Evolutionary conservation across 2,888 invertebrate species (phyloP), one percentile per base, ranked within the genome.

Genomic region (Coleophora deauratella): DNA sequence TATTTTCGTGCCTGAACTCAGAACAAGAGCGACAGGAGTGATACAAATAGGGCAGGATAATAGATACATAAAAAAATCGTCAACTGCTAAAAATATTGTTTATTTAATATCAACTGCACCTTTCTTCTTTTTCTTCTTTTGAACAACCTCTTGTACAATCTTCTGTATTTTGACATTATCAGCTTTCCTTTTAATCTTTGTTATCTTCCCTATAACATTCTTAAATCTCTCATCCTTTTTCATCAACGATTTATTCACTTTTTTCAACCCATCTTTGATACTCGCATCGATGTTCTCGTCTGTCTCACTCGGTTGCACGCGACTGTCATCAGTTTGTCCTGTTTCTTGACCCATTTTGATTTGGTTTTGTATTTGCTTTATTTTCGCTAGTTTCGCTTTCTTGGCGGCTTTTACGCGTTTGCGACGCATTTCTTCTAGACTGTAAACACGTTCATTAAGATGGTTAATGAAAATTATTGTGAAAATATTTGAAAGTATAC

Each of bases 191-290:
- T 80, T 85, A 11, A 86, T 86, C 42, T 75, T 82, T 0, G 57
- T 67, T 1, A 86, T 69, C 50, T 85, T 86, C 1, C 81, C 84
- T 1, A 86, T 84, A 2, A 86, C 78, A 45, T 78, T 66, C 48
- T 82, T 85, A 33, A 86, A 86, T 27, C 86, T 57, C 1, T 76
- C 74, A 33, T 86, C 86, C 51, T 73, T 82, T 47, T 82, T 86
- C 85, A 86, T 86, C 0, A 86, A 48, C 2, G 52, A 66, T 43
- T 70, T 86, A 40, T 84, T 86, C 0, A 84, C 72, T 59, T 72
- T 76, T 52, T 72, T 84, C 40, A 85, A 44, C 1, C 66, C 59
- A 0, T 68, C 60, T 48, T 77, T 84, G 37, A 86, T 81, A 1
- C 61, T 59, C 0, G 61, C 54, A 33, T 84, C 85, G 1, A 84